phyloP scores from a whole-genome alignment of 2,888 invertebrate species.

The Campoplex capitator region DNA sequence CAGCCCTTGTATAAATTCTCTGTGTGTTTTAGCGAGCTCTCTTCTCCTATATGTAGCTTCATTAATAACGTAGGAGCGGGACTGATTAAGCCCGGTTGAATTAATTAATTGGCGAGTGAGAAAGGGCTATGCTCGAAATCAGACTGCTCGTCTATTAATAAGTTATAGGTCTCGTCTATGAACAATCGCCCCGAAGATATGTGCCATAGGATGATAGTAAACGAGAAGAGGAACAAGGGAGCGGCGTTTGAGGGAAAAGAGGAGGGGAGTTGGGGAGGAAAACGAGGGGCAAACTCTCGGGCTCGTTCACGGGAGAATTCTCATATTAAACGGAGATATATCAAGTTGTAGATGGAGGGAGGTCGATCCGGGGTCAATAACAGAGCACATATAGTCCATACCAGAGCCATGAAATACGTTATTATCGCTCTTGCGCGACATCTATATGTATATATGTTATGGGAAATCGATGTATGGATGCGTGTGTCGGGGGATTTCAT shows the following conservation, averaged over 20 bases:
- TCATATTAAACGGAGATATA: slow-evolving; percentile 65
- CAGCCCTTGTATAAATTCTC: not conserved
- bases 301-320: slow-evolving; percentile 59
- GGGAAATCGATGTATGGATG: slow-evolving; percentile 68
- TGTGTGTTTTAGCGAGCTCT: not conserved
- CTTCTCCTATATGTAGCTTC: not conserved
- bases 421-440: slow-evolving; percentile 63
- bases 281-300: slow-evolving; percentile 42
- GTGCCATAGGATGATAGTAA: slow-evolving; percentile 8
- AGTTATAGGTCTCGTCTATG: slow-evolving; percentile 20
- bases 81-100: slow-evolving; percentile 19
- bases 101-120: slow-evolving; percentile 34
- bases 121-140: slow-evolving; percentile 28
- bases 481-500: slow-evolving; percentile 4
- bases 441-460: slow-evolving; percentile 29
- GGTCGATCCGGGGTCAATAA: slow-evolving; percentile 57
- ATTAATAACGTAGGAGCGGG: not conserved
- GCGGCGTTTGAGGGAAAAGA: too few species aligned
- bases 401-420: slow-evolving; percentile 69
- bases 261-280: not conserved
- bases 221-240: not conserved
- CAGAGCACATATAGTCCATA: slow-evolving; percentile 59
- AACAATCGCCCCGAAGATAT: slow-evolving; percentile 39
- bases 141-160: slow-evolving; percentile 21
- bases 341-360: slow-evolving; percentile 41